Conservation (phyloP, 2,888 invertebrate species). For the Drosophila robusta region DNA sequence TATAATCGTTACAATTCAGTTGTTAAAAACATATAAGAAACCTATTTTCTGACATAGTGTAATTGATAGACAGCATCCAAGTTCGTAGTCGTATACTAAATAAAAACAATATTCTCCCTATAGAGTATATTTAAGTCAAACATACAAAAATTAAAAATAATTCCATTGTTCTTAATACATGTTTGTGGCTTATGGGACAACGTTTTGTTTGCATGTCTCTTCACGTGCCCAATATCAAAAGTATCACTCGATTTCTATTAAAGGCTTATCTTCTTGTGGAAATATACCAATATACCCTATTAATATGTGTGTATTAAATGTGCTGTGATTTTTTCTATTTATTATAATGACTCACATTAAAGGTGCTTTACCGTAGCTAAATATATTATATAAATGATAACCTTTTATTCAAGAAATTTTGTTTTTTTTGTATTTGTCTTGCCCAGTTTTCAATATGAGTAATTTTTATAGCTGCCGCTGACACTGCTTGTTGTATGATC, state of each 20-base stretch:
- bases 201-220: conserved; percentile 33
- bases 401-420: not conserved
- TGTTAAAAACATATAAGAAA: too few species aligned
- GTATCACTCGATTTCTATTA: conserved; percentile 2
- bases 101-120: not conserved
- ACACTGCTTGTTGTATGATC: conserved; percentile 9
- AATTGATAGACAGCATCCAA: too few species aligned
- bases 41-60: too few species aligned
- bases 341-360: conserved; percentile 23
- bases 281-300: not conserved
- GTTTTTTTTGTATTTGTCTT: not conserved
- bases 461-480: not conserved
- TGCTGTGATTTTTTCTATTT: conserved; percentile 1
- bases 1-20: too few species aligned
- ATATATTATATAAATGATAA: not conserved
- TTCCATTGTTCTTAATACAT: not conserved
- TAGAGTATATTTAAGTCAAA: conserved; percentile 23
- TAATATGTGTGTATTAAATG: not conserved
- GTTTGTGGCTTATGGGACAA: conserved; percentile 7
- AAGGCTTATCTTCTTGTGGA: conserved; percentile 32
- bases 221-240: conserved; percentile 23
- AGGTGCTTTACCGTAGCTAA: not conserved
- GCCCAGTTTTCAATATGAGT: not conserved
- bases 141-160: not conserved
- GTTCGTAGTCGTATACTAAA: too few species aligned